These are phyloP conservation scores for Epirrhoe tristata DNA, from an alignment of 2,888 invertebrate genomes.

Conservation along the genomic window DNA sequence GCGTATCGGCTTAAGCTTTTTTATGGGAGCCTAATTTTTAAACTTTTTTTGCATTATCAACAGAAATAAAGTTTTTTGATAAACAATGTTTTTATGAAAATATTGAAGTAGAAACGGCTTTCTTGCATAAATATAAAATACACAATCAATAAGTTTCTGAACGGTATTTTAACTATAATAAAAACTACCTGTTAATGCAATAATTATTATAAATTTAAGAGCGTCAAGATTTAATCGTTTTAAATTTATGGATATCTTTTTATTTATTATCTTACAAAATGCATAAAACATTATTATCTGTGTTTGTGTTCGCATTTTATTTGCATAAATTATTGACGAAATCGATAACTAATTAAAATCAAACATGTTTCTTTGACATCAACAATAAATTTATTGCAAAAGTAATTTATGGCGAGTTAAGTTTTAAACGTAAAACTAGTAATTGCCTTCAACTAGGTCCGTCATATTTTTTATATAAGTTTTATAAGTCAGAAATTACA, in stretches of 20 bases:
- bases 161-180: constrained; percentile 6
- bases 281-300: constrained; percentile 31
- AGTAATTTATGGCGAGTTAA: constrained; percentile 57
- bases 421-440: constrained; percentile 9
- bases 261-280: constrained; percentile 29
- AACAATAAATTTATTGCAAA: constrained; percentile 63
- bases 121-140: not conserved
- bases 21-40: constrained; percentile 23
- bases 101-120: not conserved
- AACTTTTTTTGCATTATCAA: constrained; percentile 9
- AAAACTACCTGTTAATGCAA: constrained; percentile 20
- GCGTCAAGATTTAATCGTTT: constrained; percentile 31
- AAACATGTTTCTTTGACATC: constrained; percentile 52
- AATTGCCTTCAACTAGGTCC: not conserved
- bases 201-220: constrained; percentile 22
- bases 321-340: constrained; percentile 47
- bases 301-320: constrained; percentile 36
- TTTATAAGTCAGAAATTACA: not conserved
- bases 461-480: not conserved
- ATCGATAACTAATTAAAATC: constrained; percentile 48
- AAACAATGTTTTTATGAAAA: not conserved
- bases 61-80: not conserved
- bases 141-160: constrained; percentile 11
- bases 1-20: constrained; percentile 34
- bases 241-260: constrained; percentile 24